Base-by-base conservation (phyloP, 2,113 vertebrate species). In the Centropus bengalensis region DNA sequence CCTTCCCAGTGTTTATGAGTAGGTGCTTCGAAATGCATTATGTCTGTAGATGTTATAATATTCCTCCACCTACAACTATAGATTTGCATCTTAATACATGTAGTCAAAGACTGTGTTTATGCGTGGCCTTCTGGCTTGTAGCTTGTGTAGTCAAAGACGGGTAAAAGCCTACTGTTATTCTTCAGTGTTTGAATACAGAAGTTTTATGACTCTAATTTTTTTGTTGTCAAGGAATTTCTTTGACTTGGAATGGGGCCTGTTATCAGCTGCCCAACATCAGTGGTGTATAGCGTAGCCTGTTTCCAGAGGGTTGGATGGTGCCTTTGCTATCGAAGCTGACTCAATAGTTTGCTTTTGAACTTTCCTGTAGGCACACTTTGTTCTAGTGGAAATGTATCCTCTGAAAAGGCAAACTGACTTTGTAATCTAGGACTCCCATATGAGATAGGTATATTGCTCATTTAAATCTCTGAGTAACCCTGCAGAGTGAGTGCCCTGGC, bases 171-270 rank as follows among this genome's bases (percentile, higher is more conserved):
- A 3, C 32, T 68, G 38, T 47, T 84, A 67, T 28, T 36, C 85
- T 62, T 27, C 26, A 15, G 20, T 63, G 32, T 69, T 80, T 82
- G 88, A 62, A 58, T 69, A 14, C 27, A 8, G 28, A n/a, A 4
- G 18, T 64, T 82, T 49, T 68, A 52, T 64, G 74, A 73, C 19
- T 20, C 12, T 38, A 2, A 11, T 66, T 32, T 32, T 10, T 69
- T 90, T 20, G 4, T 52, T 80, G 55, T 12, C 8, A 14, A 51
- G 45, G 59, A 66, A 45, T 73, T 87, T 66, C 15, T 56, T 42
- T 62, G 54, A 9, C 8, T 73, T 1, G 0, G 30, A 76, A 33
- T 10, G 40, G 12, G 44, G 59, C 16, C 10, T 0, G 1, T 11
- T 20, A 1, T 69, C 44, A 64, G 23, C 33, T 63, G 24, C 10